Base-by-base conservation (phyloP, 2,113 vertebrate genomes). In the Anguilla rostrata region DNA sequence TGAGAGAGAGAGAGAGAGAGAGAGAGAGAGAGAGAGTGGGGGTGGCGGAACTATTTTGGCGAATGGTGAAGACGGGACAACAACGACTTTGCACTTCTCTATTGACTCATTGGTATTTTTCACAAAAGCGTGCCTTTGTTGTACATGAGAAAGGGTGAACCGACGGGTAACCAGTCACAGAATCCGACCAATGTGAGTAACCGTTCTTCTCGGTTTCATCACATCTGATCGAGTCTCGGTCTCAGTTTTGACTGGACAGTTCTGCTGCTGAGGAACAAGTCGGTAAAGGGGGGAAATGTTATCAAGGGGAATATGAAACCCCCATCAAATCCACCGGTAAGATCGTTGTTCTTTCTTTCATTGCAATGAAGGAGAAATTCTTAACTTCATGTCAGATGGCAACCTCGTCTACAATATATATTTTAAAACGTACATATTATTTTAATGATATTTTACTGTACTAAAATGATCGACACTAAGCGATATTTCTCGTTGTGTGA, bases 1-100 rank as follows among this genome's bases (percentile, higher is more conserved):
- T 89, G 88, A 88, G 89, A 86, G 81, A 84, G 86, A 88, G 90
- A 71, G 85, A 86, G 89, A 83, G 88, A 87, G 91, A 85, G 91
- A 86, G 88, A 87, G 89, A 86, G 79, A 83, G 85, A 87, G 88
- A 63, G 79, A 85, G 90, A 82, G 88, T 66, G 86, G 40, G 87
- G 49, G 66, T 34, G 40, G 84, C 8, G 81, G 22, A 84, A 78
- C 86, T 49, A 87, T 9, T 26, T 6, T 75, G 86, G 79, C 81
- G 60, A 41, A 83, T 8, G 84, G 46, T 86, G 81, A 84, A 87
- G 89, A 14, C 75, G 81, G 83, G 53, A 83, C 14, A 18, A 41
- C 60, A 71, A 22, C 63, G 26, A 71, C 63, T 71, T 71, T 71
- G 6, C 26, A n/a, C 71, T 75, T 75, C 71, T 34, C 71, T 29